Evolutionary conservation across 2,797 vertebrate species (phyloP), one percentile per base, ranked within the genome.

Genomic region (Chanos chanos): DNA sequence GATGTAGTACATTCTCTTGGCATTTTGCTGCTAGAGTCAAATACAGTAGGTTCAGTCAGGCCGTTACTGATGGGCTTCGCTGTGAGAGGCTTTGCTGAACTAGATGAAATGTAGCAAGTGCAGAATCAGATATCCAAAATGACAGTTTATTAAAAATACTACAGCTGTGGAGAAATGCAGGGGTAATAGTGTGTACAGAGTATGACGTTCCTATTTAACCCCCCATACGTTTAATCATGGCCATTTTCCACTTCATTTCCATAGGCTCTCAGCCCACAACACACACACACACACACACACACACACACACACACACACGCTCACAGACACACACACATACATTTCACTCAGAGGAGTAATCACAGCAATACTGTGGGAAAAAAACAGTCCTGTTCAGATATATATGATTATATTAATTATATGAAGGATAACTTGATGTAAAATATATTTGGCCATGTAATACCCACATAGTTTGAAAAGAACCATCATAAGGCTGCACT

Each of bases 211-310:
- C 50, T 71, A 67, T 72, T 66, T 66, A 70, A 72, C 70, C 70
- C 67, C 61, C 65, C 68, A 57, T 61, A 66, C 40, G 49, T 73
- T 72, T 76, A 82, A 85, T 86, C 71, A 75, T 75, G 68, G 69
- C 68, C 63, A 83, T 85, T 87, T 85, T 82, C 75, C 79, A 83
- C 75, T 80, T 83, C 78, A 82, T 85, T 83, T 83, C 72, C 78
- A 78, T 65, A 71, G 48, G 77, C 80, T 77, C 79, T 70, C 69
- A 79, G 68, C 77, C 73, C 67, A 51, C 77, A 70, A 71, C 66
- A 31, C 39, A 71, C 71, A 57, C 65, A 56, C 66, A 44, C 62
- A 61, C 34, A 71, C 73, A 78, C 62, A 79, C 72, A 72, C 63
- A 34, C 70, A 61, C 73, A 67, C 51, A 77, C 70, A 71, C 66